A percentile compares a stretch with the other conserved stretches of the same genome.
These are phyloP conservation scores for Datnioides undecimradiatus DNA, from an alignment of 2,113 vertebrate genomes.

Conservation along the genomic window DNA sequence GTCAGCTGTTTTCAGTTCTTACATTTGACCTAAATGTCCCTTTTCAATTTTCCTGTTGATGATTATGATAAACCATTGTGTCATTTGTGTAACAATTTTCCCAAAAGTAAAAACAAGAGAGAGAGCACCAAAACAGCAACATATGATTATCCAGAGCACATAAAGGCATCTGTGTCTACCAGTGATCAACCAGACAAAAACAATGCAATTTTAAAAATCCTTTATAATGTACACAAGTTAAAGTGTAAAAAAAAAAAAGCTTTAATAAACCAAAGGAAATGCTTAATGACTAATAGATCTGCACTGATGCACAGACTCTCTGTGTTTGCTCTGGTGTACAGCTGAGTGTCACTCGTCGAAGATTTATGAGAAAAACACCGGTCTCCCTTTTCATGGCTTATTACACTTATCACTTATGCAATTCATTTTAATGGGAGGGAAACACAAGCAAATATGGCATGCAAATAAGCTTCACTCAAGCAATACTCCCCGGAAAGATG, in stretches of 20 bases:
- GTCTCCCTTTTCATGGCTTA: constrained; percentile 14
- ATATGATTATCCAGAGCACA: background rate
- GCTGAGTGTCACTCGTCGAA: constrained; percentile 1
- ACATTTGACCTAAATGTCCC: too few species aligned
- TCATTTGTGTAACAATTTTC: background rate
- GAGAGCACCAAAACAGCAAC: background rate
- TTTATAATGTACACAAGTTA: too few species aligned
- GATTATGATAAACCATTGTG: too few species aligned
- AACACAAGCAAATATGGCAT: constrained; percentile 70
- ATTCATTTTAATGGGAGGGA: constrained; percentile 40
- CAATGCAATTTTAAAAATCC: too few species aligned
- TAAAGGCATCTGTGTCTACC: background rate
- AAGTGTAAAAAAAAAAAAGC: too few species aligned
- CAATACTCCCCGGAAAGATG: constrained; percentile 49
- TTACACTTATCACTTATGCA: constrained; percentile 35
- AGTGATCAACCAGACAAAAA: too few species aligned
- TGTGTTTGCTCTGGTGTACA: background rate
- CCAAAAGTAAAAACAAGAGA: background rate
- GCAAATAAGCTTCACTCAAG: constrained; percentile 67
- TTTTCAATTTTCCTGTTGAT: too few species aligned
- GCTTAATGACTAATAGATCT: background rate
- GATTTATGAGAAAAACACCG: constrained; percentile 15
- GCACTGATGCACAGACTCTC: background rate
- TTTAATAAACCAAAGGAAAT: background rate
- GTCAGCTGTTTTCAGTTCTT: too few species aligned